Evolutionary conservation across 2,888 invertebrate species (phyloP), one percentile per base, ranked within the genome.

Genomic region (Capitulum mitella): DNA sequence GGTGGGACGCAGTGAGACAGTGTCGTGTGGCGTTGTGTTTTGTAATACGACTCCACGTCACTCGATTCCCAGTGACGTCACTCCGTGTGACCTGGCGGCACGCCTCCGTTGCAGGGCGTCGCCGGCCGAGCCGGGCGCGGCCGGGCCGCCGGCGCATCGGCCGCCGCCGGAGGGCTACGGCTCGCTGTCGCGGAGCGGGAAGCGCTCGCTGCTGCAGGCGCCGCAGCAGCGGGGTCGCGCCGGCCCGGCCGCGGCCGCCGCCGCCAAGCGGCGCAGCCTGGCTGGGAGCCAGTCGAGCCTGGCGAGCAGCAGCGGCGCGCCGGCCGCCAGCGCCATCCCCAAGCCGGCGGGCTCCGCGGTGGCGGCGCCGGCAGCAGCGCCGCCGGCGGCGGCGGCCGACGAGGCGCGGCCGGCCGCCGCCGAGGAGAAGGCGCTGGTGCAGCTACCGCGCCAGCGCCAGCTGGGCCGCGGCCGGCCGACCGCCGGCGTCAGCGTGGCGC

Each of bases 161-260:
- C 79, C 51, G 64, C 48, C 75, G 37, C 75, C 77, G 43, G 79
- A 64, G 3, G 34, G 64, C 3, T 70, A 40, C 70, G 70, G 70
- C 70, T 70, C 70, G 70, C 70, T 70, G 70, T 70, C 70, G 26
- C 70, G 70, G 70, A 37, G 70, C n/a, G 70, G 70, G 1, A 37
- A 70, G 70, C 34, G 70, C 37, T 70, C 70, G 22, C 34, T 40
- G 70, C 70, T 70, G 37, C 70, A 37, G 70, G 70, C 70, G 34
- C 70, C 70, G 26, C 37, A 40, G 34, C 70, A 70, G 70, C 34
- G 70, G 22, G 3, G 34, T 22, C 8, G 37, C 29, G 22, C 3
- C 3, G 16, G 14, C 34, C 12, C 95, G 2, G 95, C 94, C 74
- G 94, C 95, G 16, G 93, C 95, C 79, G 93, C 96, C 48, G 95